phyloP scores from a whole-genome alignment of 2,797 vertebrate genomes.

The Siniperca scherzeri region DNA sequence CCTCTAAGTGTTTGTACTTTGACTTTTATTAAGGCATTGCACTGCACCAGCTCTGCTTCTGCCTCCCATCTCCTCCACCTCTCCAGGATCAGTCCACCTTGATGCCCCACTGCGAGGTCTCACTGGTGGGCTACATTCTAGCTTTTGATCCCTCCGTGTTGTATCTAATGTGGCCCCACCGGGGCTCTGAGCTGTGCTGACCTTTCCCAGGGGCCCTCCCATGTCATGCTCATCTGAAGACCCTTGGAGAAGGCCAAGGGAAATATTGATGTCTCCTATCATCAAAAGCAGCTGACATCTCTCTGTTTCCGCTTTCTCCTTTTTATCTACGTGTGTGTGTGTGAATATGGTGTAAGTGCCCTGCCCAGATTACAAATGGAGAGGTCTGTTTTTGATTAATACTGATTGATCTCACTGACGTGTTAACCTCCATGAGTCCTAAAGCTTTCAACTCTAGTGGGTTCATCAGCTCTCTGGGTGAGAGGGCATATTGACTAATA shows the following conservation, averaged over 20 bases:
- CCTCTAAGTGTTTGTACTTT: too few species aligned
- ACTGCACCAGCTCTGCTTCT: too few species aligned
- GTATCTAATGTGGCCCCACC: conserved; percentile 31
- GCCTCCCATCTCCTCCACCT: conserved; percentile 6
- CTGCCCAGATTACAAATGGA: conserved; percentile 8
- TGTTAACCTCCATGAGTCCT: conserved; percentile 8
- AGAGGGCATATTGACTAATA: not conserved
- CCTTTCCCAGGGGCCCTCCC: conserved; percentile 47
- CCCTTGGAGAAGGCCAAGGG: conserved; percentile 19
- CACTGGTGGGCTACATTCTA: conserved; percentile 27
- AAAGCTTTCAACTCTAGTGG: conserved; percentile 2
- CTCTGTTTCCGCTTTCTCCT: not conserved
- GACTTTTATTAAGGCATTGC: too few species aligned
- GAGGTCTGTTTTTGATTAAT: conserved; percentile 20
- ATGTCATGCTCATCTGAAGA: conserved; percentile 56
- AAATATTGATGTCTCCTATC: conserved; percentile 39
- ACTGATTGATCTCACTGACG: conserved; percentile 30
- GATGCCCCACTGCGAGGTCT: conserved; percentile 26
- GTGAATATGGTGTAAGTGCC: not conserved
- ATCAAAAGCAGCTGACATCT: conserved; percentile 41
- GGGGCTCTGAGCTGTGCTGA: conserved; percentile 39
- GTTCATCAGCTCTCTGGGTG: not conserved
- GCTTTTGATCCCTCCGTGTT: conserved; percentile 55
- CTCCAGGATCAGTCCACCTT: conserved; percentile 14
- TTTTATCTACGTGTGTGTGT: not conserved